phyloP scores from a whole-genome alignment of 2,888 invertebrate genomes.

The Meta bourneti region DNA sequence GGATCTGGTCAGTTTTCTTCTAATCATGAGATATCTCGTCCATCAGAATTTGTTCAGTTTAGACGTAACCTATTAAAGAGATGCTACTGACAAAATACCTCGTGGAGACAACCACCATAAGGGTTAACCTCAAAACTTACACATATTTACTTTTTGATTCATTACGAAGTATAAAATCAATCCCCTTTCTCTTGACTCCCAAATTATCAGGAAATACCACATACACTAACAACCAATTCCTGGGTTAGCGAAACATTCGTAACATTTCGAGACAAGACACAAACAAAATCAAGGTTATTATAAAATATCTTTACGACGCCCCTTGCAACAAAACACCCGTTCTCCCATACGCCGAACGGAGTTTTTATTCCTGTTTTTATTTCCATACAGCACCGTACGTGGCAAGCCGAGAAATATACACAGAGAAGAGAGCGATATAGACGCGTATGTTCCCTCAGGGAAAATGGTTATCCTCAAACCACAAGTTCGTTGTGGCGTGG shows the following conservation, averaged over 20 bases:
- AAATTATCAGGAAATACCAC: not conserved
- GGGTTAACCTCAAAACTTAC: too few species aligned
- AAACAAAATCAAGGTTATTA: slow-evolving; percentile 49
- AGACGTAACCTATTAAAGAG: too few species aligned
- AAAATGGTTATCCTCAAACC: slow-evolving; percentile 66
- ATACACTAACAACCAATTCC: not conserved
- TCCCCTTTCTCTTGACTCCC: not conserved
- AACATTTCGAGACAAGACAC: slow-evolving; percentile 12
- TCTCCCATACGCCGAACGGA: not conserved
- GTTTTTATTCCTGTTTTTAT: not conserved
- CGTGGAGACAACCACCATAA: too few species aligned
- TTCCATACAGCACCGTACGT: not conserved
- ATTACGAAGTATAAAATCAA: not conserved
- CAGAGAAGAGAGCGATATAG: slow-evolving; percentile 45
- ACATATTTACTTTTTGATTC: not conserved
- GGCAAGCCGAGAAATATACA: slow-evolving; percentile 24
- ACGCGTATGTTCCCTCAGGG: slow-evolving; percentile 50
- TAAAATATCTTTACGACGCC: slow-evolving; percentile 62
- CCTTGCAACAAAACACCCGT: slow-evolving; percentile 25
- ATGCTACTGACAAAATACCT: too few species aligned
- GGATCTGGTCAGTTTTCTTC: too few species aligned
- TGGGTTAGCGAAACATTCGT: not conserved
- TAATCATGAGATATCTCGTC: too few species aligned
- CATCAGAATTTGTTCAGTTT: too few species aligned
- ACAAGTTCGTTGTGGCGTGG: slow-evolving; percentile 20